Evolutionary conservation across 2,113 vertebrate genomes (phyloP).

Genomic region (Euleptes europaea): DNA sequence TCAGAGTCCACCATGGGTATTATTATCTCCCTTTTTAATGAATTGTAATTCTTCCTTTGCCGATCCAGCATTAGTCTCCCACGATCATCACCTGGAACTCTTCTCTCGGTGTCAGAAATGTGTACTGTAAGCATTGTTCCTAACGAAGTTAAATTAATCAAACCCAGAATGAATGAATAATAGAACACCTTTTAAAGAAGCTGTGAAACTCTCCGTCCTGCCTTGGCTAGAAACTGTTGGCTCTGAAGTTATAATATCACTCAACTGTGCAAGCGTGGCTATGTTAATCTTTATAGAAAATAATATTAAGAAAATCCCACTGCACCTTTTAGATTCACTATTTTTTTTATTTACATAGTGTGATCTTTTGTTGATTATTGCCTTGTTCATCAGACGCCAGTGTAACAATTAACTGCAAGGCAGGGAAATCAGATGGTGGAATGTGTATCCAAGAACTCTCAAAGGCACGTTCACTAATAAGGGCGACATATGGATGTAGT

Average conservation of each 20-base stretch:
- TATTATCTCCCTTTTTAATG: background rate
- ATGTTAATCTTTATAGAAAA: too few species aligned
- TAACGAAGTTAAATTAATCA: conserved; percentile 48
- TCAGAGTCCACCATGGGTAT: background rate
- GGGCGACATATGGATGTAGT: too few species aligned
- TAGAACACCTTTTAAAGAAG: conserved; percentile 59
- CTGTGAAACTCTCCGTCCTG: conserved; percentile 30
- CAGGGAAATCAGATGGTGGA: too few species aligned
- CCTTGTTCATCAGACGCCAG: too few species aligned
- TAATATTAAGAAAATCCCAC: too few species aligned
- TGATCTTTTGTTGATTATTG: too few species aligned
- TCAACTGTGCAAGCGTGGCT: too few species aligned
- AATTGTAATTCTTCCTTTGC: conserved; percentile 53
- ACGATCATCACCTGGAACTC: background rate
- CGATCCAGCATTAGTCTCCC: conserved; percentile 28
- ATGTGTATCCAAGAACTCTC: too few species aligned
- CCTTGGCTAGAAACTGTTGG: conserved; percentile 7
- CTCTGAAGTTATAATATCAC: accelerated
- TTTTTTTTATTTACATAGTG: too few species aligned
- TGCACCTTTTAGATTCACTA: too few species aligned
- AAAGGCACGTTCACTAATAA: too few species aligned
- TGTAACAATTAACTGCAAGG: too few species aligned
- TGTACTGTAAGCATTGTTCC: conserved; percentile 52
- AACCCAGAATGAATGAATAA: conserved; percentile 59
- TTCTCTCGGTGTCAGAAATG: conserved; percentile 37